These are phyloP conservation scores for Cryptosula pallasiana DNA, from an alignment of 2,888 invertebrate species.

Conservation along the genomic window DNA sequence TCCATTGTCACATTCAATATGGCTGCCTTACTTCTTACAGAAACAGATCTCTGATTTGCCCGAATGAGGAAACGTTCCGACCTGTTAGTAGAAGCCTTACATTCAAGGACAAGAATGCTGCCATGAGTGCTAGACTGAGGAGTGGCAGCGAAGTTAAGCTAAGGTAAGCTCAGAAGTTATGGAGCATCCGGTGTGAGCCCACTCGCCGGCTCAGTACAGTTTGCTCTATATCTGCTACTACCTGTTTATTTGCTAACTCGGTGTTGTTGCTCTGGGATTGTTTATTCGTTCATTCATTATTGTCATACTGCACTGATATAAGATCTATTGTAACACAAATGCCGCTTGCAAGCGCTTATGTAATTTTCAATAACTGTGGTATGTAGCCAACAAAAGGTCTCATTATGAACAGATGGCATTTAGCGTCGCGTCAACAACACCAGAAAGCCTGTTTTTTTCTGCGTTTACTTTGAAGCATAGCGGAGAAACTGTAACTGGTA, in stretches of 20 bases:
- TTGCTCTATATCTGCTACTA: neutral
- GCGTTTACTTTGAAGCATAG: neutral
- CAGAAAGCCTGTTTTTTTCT: neutral
- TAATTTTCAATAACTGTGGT: slow-evolving; percentile 5
- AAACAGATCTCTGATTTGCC: neutral
- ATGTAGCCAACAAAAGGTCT: neutral
- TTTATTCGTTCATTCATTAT: too few relatives aligned
- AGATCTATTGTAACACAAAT: too few relatives aligned
- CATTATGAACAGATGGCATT: neutral
- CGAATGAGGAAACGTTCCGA: neutral
- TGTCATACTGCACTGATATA: too few relatives aligned
- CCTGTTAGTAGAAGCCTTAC: slow-evolving; percentile 14
- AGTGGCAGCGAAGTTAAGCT: slow-evolving; percentile 1
- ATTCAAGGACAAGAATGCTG: neutral
- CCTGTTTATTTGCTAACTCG: neutral
- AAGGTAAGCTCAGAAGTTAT: too few relatives aligned
- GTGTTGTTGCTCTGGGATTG: too few relatives aligned
- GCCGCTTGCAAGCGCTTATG: slow-evolving; percentile 1
- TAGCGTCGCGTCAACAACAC: slow-evolving; percentile 10
- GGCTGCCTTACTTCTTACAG: neutral
- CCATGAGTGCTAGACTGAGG: neutral
- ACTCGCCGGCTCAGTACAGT: too few relatives aligned
- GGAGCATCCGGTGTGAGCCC: too few relatives aligned
- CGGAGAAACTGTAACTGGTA: neutral
- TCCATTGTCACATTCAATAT: neutral